A percentile compares a stretch with the other conserved stretches of the same genome.
Conservation (phyloP, 2,888 invertebrate genomes). For the Xestia xanthographa region DNA sequence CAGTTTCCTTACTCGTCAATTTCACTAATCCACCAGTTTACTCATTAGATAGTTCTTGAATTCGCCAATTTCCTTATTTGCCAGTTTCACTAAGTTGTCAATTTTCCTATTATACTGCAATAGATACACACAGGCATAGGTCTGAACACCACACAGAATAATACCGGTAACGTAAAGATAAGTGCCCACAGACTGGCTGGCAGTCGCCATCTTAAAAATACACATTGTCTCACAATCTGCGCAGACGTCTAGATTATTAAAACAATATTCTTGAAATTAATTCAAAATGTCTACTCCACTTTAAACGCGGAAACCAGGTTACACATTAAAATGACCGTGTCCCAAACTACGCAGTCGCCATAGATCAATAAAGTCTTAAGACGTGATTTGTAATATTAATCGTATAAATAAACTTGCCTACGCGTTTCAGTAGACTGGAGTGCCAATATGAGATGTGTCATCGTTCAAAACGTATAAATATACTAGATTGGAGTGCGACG, state of each 20-base stretch:
- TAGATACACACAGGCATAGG: neutral
- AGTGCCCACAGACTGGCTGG: slow-evolving; percentile 25
- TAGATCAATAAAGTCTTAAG: slow-evolving; percentile 57
- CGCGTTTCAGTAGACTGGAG: slow-evolving; percentile 37
- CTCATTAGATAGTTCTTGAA: no score
- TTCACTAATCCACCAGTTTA: no score
- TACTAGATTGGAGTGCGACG: slow-evolving; percentile 34
- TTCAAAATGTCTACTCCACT: slow-evolving; percentile 54
- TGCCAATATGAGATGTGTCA: slow-evolving; percentile 58
- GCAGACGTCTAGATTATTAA: slow-evolving; percentile 51
- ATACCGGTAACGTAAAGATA: neutral
- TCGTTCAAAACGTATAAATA: slow-evolving; percentile 52
- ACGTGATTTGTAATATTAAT: slow-evolving; percentile 51
- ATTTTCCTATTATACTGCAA: neutral
- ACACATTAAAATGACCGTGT: slow-evolving; percentile 49
- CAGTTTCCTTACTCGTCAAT: no score
- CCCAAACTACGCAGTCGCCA: slow-evolving; percentile 48
- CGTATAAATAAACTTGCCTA: slow-evolving; percentile 51
- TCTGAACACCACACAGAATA: slow-evolving; percentile 11
- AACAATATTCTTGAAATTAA: slow-evolving; percentile 58
- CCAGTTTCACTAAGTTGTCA: no score
- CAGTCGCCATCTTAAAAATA: slow-evolving; percentile 49
- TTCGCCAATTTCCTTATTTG: no score
- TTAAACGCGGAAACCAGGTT: slow-evolving; percentile 59
- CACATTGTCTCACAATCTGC: slow-evolving; percentile 36